Evolutionary conservation across 2,888 invertebrate species (phyloP).

Genomic region (Xanthorhoe designata): DNA sequence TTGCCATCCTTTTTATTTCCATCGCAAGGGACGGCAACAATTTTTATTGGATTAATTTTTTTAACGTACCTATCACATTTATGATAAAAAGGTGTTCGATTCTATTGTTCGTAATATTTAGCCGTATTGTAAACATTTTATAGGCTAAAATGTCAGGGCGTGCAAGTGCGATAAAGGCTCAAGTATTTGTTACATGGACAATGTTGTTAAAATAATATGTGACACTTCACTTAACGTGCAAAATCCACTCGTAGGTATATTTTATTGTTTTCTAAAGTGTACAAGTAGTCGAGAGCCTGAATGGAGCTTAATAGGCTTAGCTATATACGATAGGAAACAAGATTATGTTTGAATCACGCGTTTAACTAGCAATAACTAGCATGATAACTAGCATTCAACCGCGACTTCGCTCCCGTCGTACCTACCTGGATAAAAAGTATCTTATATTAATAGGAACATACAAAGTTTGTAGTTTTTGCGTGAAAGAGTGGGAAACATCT

Average conservation of each 20-base stretch:
- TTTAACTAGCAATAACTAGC: no score
- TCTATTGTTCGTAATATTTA: no score
- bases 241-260: slow-evolving; percentile 6
- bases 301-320: background rate
- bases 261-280: slow-evolving; percentile 4
- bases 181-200: slow-evolving; percentile 42
- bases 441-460: no score
- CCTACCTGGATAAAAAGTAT: background rate
- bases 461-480: no score
- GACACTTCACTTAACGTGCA: slow-evolving; percentile 4
- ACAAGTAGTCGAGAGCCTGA: slow-evolving; percentile 5
- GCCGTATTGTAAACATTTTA: background rate
- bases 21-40: no score
- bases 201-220: slow-evolving; percentile 8
- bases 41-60: no score
- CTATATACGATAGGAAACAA: background rate
- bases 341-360: background rate
- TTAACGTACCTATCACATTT: no score
- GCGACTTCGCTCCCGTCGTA: background rate
- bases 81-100: no score
- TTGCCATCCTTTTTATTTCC: no score
- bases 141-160: slow-evolving; percentile 33
- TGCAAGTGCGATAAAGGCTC: slow-evolving; percentile 26
- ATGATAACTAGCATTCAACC: no score
- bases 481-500: no score